Evolutionary conservation across 2,797 vertebrate genomes (phyloP).

Genomic region (Helostoma temminkii): DNA sequence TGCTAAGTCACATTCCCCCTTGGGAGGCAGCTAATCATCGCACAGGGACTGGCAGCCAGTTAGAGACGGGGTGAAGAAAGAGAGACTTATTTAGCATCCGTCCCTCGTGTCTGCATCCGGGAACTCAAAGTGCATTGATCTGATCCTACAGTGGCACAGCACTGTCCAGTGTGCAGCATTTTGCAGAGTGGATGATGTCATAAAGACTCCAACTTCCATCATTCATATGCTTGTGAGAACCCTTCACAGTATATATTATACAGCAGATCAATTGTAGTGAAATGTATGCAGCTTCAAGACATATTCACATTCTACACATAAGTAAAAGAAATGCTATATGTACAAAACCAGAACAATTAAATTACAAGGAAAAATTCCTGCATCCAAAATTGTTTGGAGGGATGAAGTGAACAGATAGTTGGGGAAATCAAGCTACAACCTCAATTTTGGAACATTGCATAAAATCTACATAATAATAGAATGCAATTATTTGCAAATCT

Average conservation of each 20-base stretch:
- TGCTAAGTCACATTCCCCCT: conserved; percentile 80
- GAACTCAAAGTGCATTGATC: conserved; percentile 7
- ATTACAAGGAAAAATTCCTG: too few species aligned
- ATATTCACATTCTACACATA: too few species aligned
- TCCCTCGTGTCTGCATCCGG: conserved; percentile 17
- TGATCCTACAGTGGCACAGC: conserved; percentile 10
- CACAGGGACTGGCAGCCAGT: conserved; percentile 77
- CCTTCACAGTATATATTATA: background rate
- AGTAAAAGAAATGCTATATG: too few species aligned
- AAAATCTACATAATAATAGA: too few species aligned
- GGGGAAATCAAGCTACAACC: too few species aligned
- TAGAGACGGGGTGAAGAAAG: conserved; percentile 70
- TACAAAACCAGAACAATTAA: too few species aligned
- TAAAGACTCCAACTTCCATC: conserved; percentile 8
- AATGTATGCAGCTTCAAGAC: too few species aligned
- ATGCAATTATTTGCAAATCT: too few species aligned
- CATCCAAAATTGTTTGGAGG: too few species aligned
- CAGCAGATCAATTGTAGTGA: conserved; percentile 1
- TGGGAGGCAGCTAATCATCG: conserved; percentile 79
- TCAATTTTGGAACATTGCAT: too few species aligned
- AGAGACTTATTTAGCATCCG: conserved; percentile 65
- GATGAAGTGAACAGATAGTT: too few species aligned
- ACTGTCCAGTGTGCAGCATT: background rate
- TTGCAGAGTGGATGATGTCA: conserved; percentile 6
- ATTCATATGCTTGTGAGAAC: too few species aligned